phyloP scores from a whole-genome alignment of 2,113 vertebrate species.

The Cryptotis parvus region DNA sequence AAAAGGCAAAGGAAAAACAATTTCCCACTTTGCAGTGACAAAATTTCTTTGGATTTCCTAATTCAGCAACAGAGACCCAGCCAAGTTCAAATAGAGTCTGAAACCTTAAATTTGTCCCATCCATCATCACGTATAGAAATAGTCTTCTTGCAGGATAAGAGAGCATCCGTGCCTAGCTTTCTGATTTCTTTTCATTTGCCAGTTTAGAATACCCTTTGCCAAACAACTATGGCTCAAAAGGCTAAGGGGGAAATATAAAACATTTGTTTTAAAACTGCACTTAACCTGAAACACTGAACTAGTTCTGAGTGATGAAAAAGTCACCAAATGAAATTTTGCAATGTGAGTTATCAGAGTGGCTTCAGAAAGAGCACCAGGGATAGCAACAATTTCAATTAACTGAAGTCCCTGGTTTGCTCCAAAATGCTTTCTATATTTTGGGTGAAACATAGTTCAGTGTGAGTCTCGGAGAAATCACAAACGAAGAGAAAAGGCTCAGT shows the following conservation, averaged over 20 bases:
- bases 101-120: neutral
- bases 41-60: neutral
- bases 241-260: neutral
- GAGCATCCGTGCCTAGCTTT: neutral
- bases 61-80: neutral
- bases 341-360: neutral
- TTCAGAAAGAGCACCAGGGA: neutral
- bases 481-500: neutral
- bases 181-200: slow-evolving; percentile 5
- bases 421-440: slow-evolving; percentile 10
- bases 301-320: neutral
- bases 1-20: neutral
- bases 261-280: slow-evolving; percentile 5
- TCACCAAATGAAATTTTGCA: neutral
- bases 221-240: neutral
- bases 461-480: neutral
- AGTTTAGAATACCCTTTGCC: neutral
- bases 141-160: neutral
- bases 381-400: slow-evolving; percentile 11
- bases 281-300: neutral
- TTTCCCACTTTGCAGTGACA: neutral
- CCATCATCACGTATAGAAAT: neutral
- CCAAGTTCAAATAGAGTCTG: neutral
- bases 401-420: slow-evolving; percentile 8
- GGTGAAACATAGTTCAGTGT: slow-evolving; percentile 6